These are phyloP conservation scores for Thymelicus acteon DNA, from an alignment of 2,888 invertebrate genomes.

Conservation along the genomic window DNA sequence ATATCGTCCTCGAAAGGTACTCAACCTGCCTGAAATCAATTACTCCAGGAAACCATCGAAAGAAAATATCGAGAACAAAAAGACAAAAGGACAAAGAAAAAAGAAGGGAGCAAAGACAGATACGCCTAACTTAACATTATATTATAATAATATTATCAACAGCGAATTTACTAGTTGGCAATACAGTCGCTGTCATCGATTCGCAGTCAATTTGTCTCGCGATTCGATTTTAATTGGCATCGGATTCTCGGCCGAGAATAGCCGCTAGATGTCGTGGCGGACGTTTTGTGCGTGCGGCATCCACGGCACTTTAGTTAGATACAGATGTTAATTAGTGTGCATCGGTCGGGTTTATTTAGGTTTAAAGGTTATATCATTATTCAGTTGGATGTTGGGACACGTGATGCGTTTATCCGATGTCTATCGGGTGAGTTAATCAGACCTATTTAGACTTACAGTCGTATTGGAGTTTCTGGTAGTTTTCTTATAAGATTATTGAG, in stretches of 20 bases:
- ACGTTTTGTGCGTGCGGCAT: constrained; percentile 42
- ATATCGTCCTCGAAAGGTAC: no score
- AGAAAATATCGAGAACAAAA: no score
- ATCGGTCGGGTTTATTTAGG: constrained; percentile 34
- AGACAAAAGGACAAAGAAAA: no score
- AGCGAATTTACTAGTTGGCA: constrained; percentile 7
- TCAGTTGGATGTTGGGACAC: not conserved
- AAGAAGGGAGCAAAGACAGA: no score
- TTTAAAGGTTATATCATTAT: constrained; percentile 38
- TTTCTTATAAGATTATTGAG: not conserved
- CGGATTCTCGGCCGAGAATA: constrained; percentile 60
- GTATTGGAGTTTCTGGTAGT: not conserved
- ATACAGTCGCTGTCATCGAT: constrained; percentile 56
- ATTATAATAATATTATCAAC: no score
- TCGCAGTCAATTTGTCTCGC: constrained; percentile 69
- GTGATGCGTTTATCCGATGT: constrained; percentile 10
- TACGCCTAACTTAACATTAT: no score
- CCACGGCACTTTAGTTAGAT: constrained; percentile 31
- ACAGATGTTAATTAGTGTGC: constrained; percentile 36
- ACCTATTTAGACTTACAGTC: not conserved
- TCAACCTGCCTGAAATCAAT: no score
- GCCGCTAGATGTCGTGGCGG: constrained; percentile 35
- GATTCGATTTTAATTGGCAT: constrained; percentile 72
- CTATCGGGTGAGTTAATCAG: constrained; percentile 1
- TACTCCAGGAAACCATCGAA: no score